These are phyloP conservation scores for Pollimyrus isidori DNA, from an alignment of 2,113 vertebrate genomes.

Conservation along the genomic window DNA sequence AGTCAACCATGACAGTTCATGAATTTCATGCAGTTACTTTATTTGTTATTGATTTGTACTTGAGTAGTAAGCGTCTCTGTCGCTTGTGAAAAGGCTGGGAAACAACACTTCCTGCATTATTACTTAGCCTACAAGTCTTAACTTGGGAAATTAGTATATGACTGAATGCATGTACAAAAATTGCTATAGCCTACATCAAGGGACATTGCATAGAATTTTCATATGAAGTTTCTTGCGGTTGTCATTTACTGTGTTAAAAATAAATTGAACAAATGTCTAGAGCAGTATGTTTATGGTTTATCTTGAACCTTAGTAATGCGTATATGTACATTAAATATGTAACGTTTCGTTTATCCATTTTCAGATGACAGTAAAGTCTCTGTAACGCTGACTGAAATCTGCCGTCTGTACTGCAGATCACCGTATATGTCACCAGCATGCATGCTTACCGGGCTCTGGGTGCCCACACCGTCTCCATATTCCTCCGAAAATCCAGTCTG, in stretches of 20 bases:
- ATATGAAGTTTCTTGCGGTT: background rate
- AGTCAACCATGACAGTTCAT: background rate
- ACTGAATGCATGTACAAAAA: background rate
- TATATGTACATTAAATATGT: background rate
- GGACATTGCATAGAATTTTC: background rate
- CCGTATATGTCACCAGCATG: too few species aligned
- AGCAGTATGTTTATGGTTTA: background rate
- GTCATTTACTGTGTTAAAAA: background rate
- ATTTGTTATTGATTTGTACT: background rate
- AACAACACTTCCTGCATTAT: background rate
- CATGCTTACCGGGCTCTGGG: slow-evolving; percentile 45
- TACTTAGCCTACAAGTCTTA: background rate
- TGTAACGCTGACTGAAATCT: background rate
- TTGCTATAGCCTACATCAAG: background rate
- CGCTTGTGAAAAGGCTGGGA: background rate
- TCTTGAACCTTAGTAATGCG: background rate
- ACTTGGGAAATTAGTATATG: background rate
- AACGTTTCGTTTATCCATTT: background rate
- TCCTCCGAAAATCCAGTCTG: slow-evolving; percentile 39
- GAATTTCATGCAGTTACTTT: background rate
- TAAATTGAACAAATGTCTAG: background rate
- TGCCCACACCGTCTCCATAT: slow-evolving; percentile 29
- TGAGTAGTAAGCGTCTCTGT: background rate
- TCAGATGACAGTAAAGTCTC: background rate
- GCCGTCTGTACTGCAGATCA: background rate